Base-by-base conservation (phyloP, 2,113 vertebrate genomes). In the Psittacus erithacus region DNA sequence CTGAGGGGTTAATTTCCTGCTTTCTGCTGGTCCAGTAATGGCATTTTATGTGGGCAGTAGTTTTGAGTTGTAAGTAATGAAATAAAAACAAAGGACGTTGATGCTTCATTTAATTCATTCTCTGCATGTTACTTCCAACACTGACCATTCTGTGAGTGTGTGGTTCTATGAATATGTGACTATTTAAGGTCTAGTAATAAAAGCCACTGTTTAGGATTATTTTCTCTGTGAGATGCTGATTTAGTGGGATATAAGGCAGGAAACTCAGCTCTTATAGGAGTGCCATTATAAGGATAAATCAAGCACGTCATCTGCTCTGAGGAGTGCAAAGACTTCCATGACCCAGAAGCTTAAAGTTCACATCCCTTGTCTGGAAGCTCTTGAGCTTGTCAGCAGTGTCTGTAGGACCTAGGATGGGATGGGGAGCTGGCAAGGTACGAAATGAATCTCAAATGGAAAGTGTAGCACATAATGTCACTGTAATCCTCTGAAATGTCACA, bases 401-500 rank as follows among this genome's bases (percentile, higher is more conserved):
- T 76, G 33, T n/a, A 6, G 1, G 20, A 18, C 33, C 52, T 52
- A 20, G 41, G 18, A 10, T 29, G 47, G 27, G 31, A 39, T 55
- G 46, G 13, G 11, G 53, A n/a, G 49, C 20, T 50, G 60, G 38
- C 62, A 69, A 31, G 12, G 4, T 10, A 25, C 17, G 57, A 55
- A 39, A 39, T 18, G n/a, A 33, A 43, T 39, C n/a, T 71, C 57
- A 43, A 28, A 31, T 31, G 35, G 35, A 14, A 55, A 28, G 19
- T 3, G 9, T 25, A 17, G 55, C 68, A 23, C 20, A 3, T 38
- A 46, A 39, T 10, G 55, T 70, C 4, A 0, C 44, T n/a, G 2
- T 59, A 27, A 53, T 13, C 5, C 10, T 10, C 57, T 2, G 1
- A 57, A 89, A 44, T 41, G 46, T 55, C 35, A 7, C 23, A 7